Evolutionary conservation across 2,113 vertebrate genomes (phyloP).

Genomic region (Heloderma charlesbogerti): DNA sequence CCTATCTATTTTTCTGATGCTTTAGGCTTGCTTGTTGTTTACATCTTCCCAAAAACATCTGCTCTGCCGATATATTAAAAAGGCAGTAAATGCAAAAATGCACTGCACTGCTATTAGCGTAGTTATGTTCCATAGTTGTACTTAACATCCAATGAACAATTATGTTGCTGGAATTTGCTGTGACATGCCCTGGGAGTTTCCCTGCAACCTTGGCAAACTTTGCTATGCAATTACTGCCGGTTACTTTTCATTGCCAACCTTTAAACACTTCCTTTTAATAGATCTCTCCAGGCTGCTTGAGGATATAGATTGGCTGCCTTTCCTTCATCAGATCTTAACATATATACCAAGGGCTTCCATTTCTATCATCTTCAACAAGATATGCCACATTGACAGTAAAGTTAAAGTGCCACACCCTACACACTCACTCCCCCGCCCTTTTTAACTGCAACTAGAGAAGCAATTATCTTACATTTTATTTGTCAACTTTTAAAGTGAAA

Average conservation of each 20-base stretch:
- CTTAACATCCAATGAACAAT: slow-evolving; percentile 1
- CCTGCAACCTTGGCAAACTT: slow-evolving; percentile 34
- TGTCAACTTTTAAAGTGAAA: not conserved
- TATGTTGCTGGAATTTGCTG: slow-evolving; percentile 22
- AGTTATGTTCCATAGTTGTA: slow-evolving; percentile 6
- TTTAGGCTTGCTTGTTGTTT: not conserved
- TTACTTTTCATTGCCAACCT: slow-evolving; percentile 47
- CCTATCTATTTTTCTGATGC: not conserved
- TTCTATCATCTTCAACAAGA: not conserved
- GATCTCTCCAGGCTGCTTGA: slow-evolving; percentile 9
- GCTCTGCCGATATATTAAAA: not conserved
- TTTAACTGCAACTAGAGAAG: not conserved
- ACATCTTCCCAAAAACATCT: not conserved
- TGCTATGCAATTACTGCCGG: slow-evolving; percentile 42
- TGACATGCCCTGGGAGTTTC: slow-evolving; percentile 30
- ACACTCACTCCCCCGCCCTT: not conserved
- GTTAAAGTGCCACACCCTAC: not conserved
- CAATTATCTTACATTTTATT: not conserved
- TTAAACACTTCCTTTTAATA: slow-evolving; percentile 34
- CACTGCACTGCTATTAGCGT: not conserved
- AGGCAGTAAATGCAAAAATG: not conserved
- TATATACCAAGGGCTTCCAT: not conserved
- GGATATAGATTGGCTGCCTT: not conserved
- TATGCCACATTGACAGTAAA: not conserved
- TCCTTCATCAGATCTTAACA: slow-evolving; percentile 17